These are phyloP conservation scores for Blastobasis adustella DNA, from an alignment of 2,888 invertebrate species.

Conservation along the genomic window DNA sequence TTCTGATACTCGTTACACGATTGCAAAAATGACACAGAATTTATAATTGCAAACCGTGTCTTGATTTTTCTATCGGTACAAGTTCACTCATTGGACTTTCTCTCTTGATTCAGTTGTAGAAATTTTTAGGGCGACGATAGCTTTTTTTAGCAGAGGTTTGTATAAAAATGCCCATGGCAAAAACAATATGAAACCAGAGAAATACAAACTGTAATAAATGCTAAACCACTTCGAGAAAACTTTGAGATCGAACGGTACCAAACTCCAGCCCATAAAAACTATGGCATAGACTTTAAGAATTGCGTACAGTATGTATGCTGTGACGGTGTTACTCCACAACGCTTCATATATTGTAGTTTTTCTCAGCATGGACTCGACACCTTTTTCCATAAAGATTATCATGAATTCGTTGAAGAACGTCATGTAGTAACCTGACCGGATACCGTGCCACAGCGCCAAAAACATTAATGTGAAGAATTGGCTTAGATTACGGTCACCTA, in stretches of 20 bases:
- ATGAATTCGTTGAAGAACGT: conserved; percentile 94
- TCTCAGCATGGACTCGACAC: conserved; percentile 74
- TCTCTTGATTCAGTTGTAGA: no score
- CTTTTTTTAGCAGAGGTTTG: conserved; percentile 46
- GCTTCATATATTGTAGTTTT: conserved; percentile 63
- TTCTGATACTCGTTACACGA: no score
- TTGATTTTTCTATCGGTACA: no score
- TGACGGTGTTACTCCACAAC: conserved; percentile 46
- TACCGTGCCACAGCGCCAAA: conserved; percentile 97
- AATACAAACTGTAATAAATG: conserved; percentile 78
- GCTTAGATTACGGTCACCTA: conserved; percentile 87
- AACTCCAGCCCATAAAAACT: conserved; percentile 88
- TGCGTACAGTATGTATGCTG: conserved; percentile 68
- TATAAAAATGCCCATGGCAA: conserved; percentile 78
- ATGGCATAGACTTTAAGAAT: conserved; percentile 83
- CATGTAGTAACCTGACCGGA: conserved; percentile 94
- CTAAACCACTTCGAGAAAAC: conserved; percentile 80
- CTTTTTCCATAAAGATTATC: conserved; percentile 89
- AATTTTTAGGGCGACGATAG: conserved; percentile 13
- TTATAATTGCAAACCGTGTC: no score
- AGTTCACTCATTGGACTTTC: no score
- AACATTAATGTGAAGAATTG: conserved; percentile 89
- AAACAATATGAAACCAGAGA: conserved; percentile 81
- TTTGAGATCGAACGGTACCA: conserved; percentile 83
- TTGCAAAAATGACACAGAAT: no score